A percentile compares a stretch with the other conserved stretches of the same genome.
phyloP scores from a whole-genome alignment of 2,797 vertebrate species.

The Hemibagrus guttatus region DNA sequence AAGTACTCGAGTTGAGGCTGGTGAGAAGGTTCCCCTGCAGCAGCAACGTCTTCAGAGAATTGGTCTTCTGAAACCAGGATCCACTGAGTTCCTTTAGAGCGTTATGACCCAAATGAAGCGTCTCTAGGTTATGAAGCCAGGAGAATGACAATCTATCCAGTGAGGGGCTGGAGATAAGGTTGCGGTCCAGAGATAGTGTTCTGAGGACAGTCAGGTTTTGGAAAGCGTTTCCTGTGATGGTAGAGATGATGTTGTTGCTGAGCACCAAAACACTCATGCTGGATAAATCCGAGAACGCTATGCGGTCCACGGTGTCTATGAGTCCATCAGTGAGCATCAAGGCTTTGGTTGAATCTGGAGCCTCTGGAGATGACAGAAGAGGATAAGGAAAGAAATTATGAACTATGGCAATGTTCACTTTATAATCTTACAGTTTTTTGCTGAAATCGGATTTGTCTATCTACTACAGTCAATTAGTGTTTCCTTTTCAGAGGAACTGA shows the following conservation, averaged over 20 bases:
- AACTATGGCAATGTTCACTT: not conserved
- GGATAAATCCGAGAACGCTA: slow-evolving; percentile 70
- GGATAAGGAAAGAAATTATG: not conserved
- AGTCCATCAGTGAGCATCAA: slow-evolving; percentile 77
- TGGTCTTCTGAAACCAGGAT: slow-evolving; percentile 72
- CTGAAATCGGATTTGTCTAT: too few relatives aligned
- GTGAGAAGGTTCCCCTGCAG: slow-evolving; percentile 79
- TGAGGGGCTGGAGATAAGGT: slow-evolving; percentile 71
- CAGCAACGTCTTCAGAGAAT: slow-evolving; percentile 69
- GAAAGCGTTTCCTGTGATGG: slow-evolving; percentile 70
- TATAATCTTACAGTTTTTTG: not conserved
- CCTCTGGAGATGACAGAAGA: slow-evolving; percentile 61
- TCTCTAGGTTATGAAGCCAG: slow-evolving; percentile 69
- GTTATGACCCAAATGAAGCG: slow-evolving; percentile 77
- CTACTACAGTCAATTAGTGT: not conserved
- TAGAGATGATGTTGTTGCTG: slow-evolving; percentile 75
- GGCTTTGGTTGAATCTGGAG: slow-evolving; percentile 71
- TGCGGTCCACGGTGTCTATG: slow-evolving; percentile 69
- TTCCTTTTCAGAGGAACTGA: not conserved
- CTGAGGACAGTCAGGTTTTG: slow-evolving; percentile 68
- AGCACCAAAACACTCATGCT: slow-evolving; percentile 77
- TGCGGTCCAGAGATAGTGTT: slow-evolving; percentile 77
- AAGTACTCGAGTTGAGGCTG: slow-evolving; percentile 69
- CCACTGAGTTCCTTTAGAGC: slow-evolving; percentile 64
- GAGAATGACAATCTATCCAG: slow-evolving; percentile 72